phyloP scores from a whole-genome alignment of 1,140 invertebrate species.

The Periplaneta americana region DNA sequence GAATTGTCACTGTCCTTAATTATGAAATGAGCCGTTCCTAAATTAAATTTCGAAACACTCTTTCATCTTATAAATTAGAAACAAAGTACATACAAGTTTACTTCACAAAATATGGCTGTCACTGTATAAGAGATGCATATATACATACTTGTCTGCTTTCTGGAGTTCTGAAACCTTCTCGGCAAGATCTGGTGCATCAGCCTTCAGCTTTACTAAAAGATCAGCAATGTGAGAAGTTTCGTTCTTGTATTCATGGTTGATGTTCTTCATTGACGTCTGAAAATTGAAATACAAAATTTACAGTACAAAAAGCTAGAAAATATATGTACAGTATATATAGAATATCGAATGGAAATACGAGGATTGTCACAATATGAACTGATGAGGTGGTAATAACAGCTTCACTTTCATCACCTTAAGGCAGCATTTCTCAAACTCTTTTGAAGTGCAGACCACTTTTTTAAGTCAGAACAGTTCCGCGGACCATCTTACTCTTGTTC shows the following conservation, averaged over 20 bases:
- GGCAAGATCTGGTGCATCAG: constrained; percentile 54
- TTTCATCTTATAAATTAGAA: neutral
- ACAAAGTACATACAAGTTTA: neutral
- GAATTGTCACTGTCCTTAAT: no score
- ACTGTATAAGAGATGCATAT: neutral
- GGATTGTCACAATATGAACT: no score
- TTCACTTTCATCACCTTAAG: no score
- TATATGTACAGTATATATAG: no score
- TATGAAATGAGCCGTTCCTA: no score
- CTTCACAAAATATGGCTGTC: no score
- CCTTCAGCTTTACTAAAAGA: constrained; percentile 51
- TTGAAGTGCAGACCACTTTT: no score
- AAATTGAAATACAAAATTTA: constrained; percentile 4
- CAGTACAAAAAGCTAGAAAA: neutral
- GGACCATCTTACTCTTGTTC: no score
- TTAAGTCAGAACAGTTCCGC: no score
- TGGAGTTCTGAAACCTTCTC: constrained; percentile 62
- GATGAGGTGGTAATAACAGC: no score
- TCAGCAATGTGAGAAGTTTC: constrained; percentile 52
- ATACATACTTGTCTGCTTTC: constrained; percentile 47
- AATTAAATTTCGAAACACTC: neutral
- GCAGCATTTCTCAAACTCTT: no score
- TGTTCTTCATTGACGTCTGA: constrained; percentile 47
- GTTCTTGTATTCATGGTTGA: constrained; percentile 58
- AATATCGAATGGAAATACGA: no score